phyloP scores from a whole-genome alignment of 2,113 vertebrate genomes.

The Apteryx mantelli region DNA sequence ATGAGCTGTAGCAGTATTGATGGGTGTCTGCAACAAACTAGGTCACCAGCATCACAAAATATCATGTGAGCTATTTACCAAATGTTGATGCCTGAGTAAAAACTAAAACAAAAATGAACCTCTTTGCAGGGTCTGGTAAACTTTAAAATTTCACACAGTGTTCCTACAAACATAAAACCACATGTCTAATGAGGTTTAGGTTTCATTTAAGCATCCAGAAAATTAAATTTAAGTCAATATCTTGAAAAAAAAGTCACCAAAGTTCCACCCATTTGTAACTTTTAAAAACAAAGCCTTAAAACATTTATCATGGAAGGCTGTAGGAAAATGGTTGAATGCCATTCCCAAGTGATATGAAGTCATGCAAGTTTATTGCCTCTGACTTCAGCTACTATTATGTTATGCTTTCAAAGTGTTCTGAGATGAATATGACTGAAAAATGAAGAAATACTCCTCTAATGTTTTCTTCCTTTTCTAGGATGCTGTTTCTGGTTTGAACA shows the following conservation, averaged over 20 bases:
- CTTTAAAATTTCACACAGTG: background rate
- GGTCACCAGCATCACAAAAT: background rate
- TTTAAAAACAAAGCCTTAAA: background rate
- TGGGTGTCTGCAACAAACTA: background rate
- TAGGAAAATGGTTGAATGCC: conserved; percentile 28
- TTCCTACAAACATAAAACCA: background rate
- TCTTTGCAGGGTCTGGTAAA: background rate
- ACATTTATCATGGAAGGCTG: background rate
- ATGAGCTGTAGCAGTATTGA: background rate
- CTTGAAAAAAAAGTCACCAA: background rate
- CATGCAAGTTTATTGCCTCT: conserved; percentile 45
- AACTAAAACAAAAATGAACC: background rate
- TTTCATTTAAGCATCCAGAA: background rate
- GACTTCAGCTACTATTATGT: conserved; percentile 50
- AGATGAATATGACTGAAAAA: conserved; percentile 29
- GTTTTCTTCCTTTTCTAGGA: conserved; percentile 14
- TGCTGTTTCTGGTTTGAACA: background rate
- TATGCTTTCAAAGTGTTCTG: conserved; percentile 11
- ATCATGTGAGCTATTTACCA: background rate
- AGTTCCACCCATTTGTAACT: background rate
- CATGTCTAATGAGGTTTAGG: background rate
- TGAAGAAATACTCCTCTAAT: conserved; percentile 1
- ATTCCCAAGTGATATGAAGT: conserved; percentile 42
- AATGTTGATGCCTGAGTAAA: background rate
- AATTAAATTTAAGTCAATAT: background rate